Base-by-base conservation (phyloP, 2,113 vertebrate species). In the Lota lota region DNA sequence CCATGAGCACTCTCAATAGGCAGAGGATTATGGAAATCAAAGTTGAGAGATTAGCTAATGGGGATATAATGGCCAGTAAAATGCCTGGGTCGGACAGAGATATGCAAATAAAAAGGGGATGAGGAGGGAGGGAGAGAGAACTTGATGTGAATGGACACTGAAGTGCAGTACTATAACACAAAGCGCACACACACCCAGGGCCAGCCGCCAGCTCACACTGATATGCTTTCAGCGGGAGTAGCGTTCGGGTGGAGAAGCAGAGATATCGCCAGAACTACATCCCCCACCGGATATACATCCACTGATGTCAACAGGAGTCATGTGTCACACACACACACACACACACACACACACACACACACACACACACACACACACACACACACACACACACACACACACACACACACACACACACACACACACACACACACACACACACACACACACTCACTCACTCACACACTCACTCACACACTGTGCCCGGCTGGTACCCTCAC, bases 21-120 rank as follows among this genome's bases (percentile, higher is more conserved):
- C 68, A 79, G 76, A 82, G 84, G 88, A 88, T 92, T 91, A 90
- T 90, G 88, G 88, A 90, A 91, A 92, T 91, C 80, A 89, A 87
- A 90, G 70, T 73, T 81, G 79, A 83, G 89, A 90, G 91, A 92
- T 92, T 90, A 92, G 90, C 88, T 92, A 91, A 92, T 92, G 88
- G 88, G 86, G 82, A 81, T 83, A 89, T 91, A 91, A 92, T 90
- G 83, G 86, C 82, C 76, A 75, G 76, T 75, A 85, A 88, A 78
- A 14, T 78, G 84, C 74, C 69, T 53, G 79, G 88, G 82, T 87
- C 86, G 85, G 66, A 61, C 62, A 70, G 74, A 17, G 80, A 80
- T 78, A 88, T 85, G 90, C 83, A 91, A 88, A 90, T 83, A 80
- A 19, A 53, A 59, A 28, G 40, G 33, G 64, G 69, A 69, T 19